Evolutionary conservation across 2,888 invertebrate genomes (phyloP).

Genomic region (Xylota sylvarum): DNA sequence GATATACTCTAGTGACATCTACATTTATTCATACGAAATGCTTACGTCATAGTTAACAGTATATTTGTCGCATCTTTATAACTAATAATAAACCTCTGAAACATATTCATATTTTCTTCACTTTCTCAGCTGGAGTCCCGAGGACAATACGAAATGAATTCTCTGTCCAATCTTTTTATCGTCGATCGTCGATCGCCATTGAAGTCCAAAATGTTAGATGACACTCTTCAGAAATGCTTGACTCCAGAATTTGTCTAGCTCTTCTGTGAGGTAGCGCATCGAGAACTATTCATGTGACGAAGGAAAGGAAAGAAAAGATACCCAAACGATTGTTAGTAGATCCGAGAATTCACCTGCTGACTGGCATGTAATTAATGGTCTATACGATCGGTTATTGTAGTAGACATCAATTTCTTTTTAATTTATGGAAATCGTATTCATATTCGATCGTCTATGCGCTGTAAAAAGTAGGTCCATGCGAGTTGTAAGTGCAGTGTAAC

Average conservation of each 20-base stretch:
- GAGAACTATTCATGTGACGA: slow-evolving; percentile 16
- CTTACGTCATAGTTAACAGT: slow-evolving; percentile 4
- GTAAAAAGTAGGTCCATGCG: slow-evolving; percentile 33
- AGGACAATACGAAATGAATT: neutral
- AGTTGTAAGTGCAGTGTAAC: slow-evolving; percentile 25
- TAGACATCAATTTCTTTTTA: slow-evolving; percentile 47
- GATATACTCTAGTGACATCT: neutral
- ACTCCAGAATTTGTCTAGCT: neutral
- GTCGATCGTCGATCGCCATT: slow-evolving; percentile 8
- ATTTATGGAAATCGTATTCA: slow-evolving; percentile 55
- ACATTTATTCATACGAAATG: neutral
- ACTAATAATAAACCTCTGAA: neutral
- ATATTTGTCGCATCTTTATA: neutral
- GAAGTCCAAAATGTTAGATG: slow-evolving; percentile 15
- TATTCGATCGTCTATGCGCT: slow-evolving; percentile 19
- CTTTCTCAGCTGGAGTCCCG: neutral
- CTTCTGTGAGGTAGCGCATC: neutral
- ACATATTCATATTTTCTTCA: slow-evolving; percentile 17
- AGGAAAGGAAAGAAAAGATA: neutral
- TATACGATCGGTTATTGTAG: slow-evolving; percentile 28
- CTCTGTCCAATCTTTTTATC: neutral
- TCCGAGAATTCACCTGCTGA: slow-evolving; percentile 46
- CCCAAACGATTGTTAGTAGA: slow-evolving; percentile 3
- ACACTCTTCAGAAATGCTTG: neutral
- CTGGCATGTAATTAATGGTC: slow-evolving; percentile 41